Evolutionary conservation across 2,888 invertebrate genomes (phyloP), one percentile per base, ranked within the genome.

Genomic region (Boloria euphrosyne): DNA sequence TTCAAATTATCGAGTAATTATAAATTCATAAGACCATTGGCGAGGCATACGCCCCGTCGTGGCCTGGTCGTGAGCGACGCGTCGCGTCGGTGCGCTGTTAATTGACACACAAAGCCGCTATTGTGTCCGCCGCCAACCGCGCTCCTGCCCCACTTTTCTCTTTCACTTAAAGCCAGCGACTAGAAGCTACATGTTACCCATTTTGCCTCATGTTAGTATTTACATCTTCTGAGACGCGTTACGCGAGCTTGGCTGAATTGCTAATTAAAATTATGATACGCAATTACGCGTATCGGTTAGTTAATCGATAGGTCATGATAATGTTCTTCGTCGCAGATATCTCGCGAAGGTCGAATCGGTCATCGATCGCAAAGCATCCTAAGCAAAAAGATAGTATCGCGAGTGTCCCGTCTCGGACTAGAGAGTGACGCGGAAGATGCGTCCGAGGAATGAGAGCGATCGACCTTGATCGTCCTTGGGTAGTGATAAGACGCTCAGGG

Each of bases 391-490:
- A 38, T 38, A 38, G 10, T 38, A 38, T 10, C 10, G 10, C 10
- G 31, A 38, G 10, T 38, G 10, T 51, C 27, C 49, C 51, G 14
- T 18, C 17, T n/a, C 27, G 22, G 13, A 2, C 47, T 4, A n/a
- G 18, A 44, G 22, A 57, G 66, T 61, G 57, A 68, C 52, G 67
- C 65, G 62, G 68, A 69, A 72, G 64, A 63, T 62, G 58, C 68
- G 60, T 52, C 18, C 52, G 64, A 65, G 78, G 81, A 80, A 78
- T 80, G 82, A 78, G 75, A 74, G 31, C 70, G 14, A 71, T 61
- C 84, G 88, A 89, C 90, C 88, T 90, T 90, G 81, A 67, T 73
- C 86, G 90, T 87, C 90, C 90, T 90, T 87, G 87, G 72, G 76
- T 63, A 54, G 74, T 74, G 88, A 84, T 86, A 85, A 81, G 76